Conservation (phyloP, 2,797 vertebrate genomes). For the Etheostoma perlongum region DNA sequence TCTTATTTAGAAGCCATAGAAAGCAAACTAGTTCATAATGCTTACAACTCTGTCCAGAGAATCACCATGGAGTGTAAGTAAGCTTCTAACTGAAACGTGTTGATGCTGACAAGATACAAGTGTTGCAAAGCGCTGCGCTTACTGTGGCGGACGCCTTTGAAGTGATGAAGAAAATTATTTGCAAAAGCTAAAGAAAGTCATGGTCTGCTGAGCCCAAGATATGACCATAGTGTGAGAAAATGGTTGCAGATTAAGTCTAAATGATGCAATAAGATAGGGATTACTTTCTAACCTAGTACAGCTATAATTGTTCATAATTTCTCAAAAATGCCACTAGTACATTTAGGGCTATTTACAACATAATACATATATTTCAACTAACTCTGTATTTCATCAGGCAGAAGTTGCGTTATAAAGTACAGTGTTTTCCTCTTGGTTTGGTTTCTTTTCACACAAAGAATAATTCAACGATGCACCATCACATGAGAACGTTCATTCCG, state of each 20-base stretch:
- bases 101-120: conserved; percentile 52
- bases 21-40: conserved; percentile 40
- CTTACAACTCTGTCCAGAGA: conserved; percentile 26
- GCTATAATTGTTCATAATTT: neutral
- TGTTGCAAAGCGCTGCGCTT: conserved; percentile 54
- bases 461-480: no score
- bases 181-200: conserved; percentile 12
- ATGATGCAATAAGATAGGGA: conserved; percentile 33
- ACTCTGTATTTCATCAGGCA: no score
- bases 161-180: conserved; percentile 65
- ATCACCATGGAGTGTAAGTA: conserved; percentile 34
- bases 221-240: conserved; percentile 40
- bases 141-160: conserved; percentile 62
- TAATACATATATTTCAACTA: neutral
- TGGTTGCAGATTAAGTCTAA: conserved; percentile 53
- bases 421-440: no score
- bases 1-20: conserved; percentile 34
- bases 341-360: conserved; percentile 4
- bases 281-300: conserved; percentile 44
- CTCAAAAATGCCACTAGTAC: neutral
- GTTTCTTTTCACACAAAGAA: no score
- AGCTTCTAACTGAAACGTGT: conserved; percentile 49
- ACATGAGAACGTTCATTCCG: no score
- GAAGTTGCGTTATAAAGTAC: no score
- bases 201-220: conserved; percentile 26